These are phyloP conservation scores for Leptinotarsa peninsularis DNA, from an alignment of 2,888 invertebrate species.

Conservation along the genomic window DNA sequence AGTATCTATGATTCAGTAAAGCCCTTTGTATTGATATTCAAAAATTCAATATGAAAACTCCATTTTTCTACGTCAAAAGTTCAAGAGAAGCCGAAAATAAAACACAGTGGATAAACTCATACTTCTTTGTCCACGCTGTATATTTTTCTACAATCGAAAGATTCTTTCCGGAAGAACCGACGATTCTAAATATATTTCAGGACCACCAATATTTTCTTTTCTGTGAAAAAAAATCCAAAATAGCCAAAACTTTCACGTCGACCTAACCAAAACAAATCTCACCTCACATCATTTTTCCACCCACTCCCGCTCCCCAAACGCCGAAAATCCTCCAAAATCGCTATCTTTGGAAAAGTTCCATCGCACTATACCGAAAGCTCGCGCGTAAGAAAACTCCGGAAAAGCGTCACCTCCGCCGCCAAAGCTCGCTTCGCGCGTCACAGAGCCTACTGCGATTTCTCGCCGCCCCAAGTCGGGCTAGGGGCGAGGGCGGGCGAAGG, in stretches of 20 bases:
- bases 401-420: slow-evolving; percentile 31
- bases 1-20: too few relatives aligned
- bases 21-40: too few relatives aligned
- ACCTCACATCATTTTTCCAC: slow-evolving; percentile 8
- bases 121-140: too few relatives aligned
- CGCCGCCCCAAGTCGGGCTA: slow-evolving; percentile 53
- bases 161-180: too few relatives aligned
- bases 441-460: slow-evolving; percentile 52
- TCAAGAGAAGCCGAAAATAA: too few relatives aligned
- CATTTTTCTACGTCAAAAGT: too few relatives aligned
- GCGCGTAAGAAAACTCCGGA: slow-evolving; percentile 4
- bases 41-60: too few relatives aligned
- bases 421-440: slow-evolving; percentile 41
- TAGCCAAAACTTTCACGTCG: neutral
- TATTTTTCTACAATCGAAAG: too few relatives aligned
- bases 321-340: neutral
- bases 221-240: too few relatives aligned
- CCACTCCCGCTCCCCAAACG: neutral
- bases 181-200: too few relatives aligned
- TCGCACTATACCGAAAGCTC: slow-evolving; percentile 15
- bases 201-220: too few relatives aligned
- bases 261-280: neutral
- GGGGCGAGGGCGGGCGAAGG: slow-evolving; percentile 42
- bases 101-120: too few relatives aligned
- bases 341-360: neutral